Conservation (phyloP, 2,113 vertebrate species). For the Parus major region DNA sequence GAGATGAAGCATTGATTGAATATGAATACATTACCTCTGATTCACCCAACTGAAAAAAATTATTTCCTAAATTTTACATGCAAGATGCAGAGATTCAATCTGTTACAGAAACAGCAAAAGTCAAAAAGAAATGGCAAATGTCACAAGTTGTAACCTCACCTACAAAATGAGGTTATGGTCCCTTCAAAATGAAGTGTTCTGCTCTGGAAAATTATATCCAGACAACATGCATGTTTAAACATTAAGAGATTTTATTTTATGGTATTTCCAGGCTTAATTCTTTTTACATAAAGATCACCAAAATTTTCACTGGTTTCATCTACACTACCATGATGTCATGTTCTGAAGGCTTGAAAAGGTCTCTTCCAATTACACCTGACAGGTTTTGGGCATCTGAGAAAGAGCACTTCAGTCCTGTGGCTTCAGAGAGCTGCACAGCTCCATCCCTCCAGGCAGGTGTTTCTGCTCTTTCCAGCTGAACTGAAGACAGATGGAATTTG, state of each 20-base stretch:
- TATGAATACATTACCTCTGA: neutral
- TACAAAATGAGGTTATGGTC: neutral
- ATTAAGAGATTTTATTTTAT: neutral
- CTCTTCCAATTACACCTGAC: slow-evolving; percentile 45
- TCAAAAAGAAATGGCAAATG: neutral
- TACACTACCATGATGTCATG: neutral
- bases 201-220: neutral
- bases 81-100: neutral
- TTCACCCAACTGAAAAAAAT: neutral
- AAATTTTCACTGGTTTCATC: neutral
- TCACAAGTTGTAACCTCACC: neutral
- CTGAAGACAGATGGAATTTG: slow-evolving; percentile 35
- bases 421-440: neutral
- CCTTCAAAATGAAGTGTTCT: neutral
- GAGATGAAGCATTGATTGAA: neutral
- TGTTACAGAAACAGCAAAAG: neutral
- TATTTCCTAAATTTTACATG: neutral
- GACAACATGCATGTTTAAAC: neutral
- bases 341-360: slow-evolving; percentile 59
- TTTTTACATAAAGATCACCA: neutral
- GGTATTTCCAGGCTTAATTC: neutral
- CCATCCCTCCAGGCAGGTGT: slow-evolving; percentile 53
- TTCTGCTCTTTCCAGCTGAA: slow-evolving; percentile 45
- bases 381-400: slow-evolving; percentile 15
- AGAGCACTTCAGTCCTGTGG: neutral